phyloP scores from a whole-genome alignment of 2,888 invertebrate genomes.

The Venusia cambrica region DNA sequence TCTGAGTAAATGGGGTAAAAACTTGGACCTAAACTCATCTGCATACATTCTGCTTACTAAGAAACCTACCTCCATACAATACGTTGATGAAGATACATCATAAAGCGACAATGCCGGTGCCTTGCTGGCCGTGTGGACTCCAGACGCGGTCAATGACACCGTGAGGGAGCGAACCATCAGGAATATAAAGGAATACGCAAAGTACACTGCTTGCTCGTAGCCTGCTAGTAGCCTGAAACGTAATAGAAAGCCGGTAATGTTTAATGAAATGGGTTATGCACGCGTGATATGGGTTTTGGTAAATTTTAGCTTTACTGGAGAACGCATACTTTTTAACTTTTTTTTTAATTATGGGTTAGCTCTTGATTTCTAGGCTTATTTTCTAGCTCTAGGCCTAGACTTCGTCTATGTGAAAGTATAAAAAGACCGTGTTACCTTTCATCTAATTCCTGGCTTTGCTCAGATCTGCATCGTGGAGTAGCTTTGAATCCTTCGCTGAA shows the following conservation, averaged over 20 bases:
- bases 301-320: too few relatives aligned
- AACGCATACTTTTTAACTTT: too few relatives aligned
- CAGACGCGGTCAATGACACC: conserved; percentile 80
- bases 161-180: conserved; percentile 80
- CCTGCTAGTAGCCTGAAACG: conserved; percentile 51
- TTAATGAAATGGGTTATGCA: too few relatives aligned
- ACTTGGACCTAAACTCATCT: too few relatives aligned
- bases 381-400: too few relatives aligned
- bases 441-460: conserved; percentile 22
- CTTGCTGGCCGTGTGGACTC: conserved; percentile 77
- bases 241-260: conserved; percentile 8
- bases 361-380: too few relatives aligned
- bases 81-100: conserved; percentile 80
- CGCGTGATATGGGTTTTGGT: too few relatives aligned
- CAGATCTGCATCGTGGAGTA: conserved; percentile 36
- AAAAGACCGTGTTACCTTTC: conserved; percentile 29
- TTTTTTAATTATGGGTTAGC: too few relatives aligned
- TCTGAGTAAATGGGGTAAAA: too few relatives aligned
- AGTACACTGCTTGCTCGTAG: conserved; percentile 81
- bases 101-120: conserved; percentile 78
- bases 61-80: conserved; percentile 80
- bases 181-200: conserved; percentile 83
- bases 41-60: too few relatives aligned
- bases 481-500: conserved; percentile 46
- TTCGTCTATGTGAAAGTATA: too few relatives aligned